Base-by-base conservation (phyloP, 53 echinoderm and acorn worm genomes). In the Paelopatides confundens region DNA sequence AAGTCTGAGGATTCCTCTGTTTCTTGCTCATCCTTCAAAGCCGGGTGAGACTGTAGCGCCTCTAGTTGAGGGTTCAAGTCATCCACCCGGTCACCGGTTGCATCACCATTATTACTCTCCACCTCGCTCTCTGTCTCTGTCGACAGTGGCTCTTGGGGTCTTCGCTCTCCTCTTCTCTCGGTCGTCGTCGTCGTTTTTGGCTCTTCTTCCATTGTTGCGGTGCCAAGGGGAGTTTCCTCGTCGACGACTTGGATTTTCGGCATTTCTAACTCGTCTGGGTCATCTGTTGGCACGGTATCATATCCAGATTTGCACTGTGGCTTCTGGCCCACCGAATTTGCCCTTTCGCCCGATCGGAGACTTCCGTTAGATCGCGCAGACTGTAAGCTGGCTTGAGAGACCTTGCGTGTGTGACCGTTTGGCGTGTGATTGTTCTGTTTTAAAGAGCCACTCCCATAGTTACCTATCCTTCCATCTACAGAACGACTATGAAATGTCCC, bases 21-120 rank as follows among this genome's bases (percentile, higher is more conserved):
- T 53, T 93, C 93, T 21, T 81, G 90, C 24, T 84, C 89, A 18
- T 83, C 84, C 11, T 23, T 83, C 39, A 83, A n/a, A 48, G 86
- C 93, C 8, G 90, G 87, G 85, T 93, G 93, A 48, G 87, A 74
- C 49, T 90, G 87, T 13, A 93, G 82, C 52, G 93, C 93, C 85
- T 93, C 90, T 50, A 93, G 82, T 78, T 93, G 93, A 15, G 93
- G 93, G 38, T 93, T 93, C 32, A 90, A 85, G 30, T 90, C 87
- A 54, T 93, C 93, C 9, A 93, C 84, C 39, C 69, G 51, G 67
- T 93, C 93, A 5, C 93, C 93, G 0, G 86, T 81, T 13, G 69
- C 86, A 30, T 93, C 90, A 62, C 65, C 65, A 18, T 37, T 83
- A 12, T 23, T 24, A 65, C 81, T 81, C 32, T 49, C 69, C 3